Evolutionary conservation across 2,113 vertebrate genomes (phyloP), one percentile per base, ranked within the genome.

Genomic region (Corythornis madagascariensis): DNA sequence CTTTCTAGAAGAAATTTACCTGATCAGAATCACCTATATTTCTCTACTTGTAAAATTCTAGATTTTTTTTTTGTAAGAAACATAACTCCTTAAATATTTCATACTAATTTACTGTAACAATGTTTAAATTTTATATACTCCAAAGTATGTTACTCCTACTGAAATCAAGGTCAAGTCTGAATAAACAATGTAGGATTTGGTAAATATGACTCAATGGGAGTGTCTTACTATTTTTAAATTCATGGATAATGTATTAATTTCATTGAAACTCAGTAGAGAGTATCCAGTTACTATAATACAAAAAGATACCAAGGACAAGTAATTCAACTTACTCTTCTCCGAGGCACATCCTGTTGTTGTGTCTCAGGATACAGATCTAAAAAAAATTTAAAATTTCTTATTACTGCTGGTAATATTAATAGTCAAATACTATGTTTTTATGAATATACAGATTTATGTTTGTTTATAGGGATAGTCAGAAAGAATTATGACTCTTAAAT

Each of bases 311-410:
- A 92, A 90, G 8, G 16, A 11, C 19, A 74, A 79, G 69, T 15
- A 53, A 60, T 38, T 83, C 45, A 40, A 83, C 98, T 97, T 98
- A 99, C 99, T 98, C 98, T 98, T 97, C 96, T 97, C 95, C 97
- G 96, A 98, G 97, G 98, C 97, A 98, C 98, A 98, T 99, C 97
- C 97, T 98, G 97, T 97, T 98, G 96, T 97, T 98, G 92, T 96
- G 97, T 99, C 99, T 98, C 99, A 99, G 99, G 98, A 98, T 87
- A 98, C 98, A 98, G 98, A 98, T 97, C 98, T 99, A 96, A 96
- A 96, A 94, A 56, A 59, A 75, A 88, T 10, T 31, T 43, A n/a
- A 20, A 47, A 74, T 72, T 55, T 81, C 6, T n/a, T 45, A 55
- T 71, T 53, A 75, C 13, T 71, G 20, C 7, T 67, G 25, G 19